Evolutionary conservation across 2,113 vertebrate species (phyloP).

Genomic region (Pantherophis guttatus): DNA sequence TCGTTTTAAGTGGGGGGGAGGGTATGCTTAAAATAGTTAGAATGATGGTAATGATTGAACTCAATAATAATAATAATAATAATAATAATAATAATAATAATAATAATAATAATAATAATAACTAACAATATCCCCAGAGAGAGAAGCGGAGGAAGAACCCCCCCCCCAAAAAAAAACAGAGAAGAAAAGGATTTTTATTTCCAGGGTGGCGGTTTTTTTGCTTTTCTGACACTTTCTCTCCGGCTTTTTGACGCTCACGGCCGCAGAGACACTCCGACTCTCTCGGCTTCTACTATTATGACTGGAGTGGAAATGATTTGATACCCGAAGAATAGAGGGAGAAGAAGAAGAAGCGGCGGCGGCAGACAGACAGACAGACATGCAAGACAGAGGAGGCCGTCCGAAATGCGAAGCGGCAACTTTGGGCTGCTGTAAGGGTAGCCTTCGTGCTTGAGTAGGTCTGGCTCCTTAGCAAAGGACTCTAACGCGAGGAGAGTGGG

Average conservation of each 20-base stretch:
- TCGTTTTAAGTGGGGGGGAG: no score
- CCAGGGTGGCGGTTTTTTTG: neutral
- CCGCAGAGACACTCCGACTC: no score
- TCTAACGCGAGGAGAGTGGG: neutral
- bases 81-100: neutral
- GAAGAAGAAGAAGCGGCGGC: neutral
- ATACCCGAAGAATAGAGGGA: neutral
- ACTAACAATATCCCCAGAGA: neutral
- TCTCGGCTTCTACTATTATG: neutral
- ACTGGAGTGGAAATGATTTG: neutral
- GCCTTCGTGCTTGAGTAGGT: neutral
- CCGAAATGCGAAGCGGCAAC: neutral
- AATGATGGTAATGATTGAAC: neutral
- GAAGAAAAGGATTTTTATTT: neutral
- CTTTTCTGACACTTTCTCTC: neutral
- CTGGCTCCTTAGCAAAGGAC: neutral
- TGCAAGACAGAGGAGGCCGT: neutral
- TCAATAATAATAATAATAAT: neutral
- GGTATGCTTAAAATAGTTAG: neutral
- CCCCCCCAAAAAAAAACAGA: no score
- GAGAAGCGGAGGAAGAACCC: neutral
- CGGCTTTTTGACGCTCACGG: neutral
- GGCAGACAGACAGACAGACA: neutral
- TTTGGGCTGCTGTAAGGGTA: neutral
- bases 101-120: neutral